These are phyloP conservation scores for Lamproptera curius DNA, from an alignment of 2,888 invertebrate genomes.

Conservation along the genomic window DNA sequence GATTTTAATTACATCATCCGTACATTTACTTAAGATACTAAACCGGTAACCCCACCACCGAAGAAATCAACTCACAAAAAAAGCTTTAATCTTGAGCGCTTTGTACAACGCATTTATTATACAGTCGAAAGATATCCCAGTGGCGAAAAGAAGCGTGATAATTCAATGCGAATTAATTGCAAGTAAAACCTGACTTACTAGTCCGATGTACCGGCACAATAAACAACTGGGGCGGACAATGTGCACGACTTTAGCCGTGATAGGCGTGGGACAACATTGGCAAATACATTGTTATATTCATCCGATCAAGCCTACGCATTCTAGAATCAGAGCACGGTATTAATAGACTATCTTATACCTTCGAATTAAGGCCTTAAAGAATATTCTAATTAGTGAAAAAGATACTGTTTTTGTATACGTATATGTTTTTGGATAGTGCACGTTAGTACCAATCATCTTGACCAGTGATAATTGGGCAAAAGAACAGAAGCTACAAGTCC, in stretches of 20 bases:
- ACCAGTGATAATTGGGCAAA: too few relatives aligned
- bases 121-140: constrained; percentile 10
- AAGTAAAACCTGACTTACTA: constrained; percentile 37
- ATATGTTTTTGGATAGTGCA: too few relatives aligned
- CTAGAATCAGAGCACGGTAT: constrained; percentile 13
- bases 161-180: constrained; percentile 42
- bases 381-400: too few relatives aligned
- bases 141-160: constrained; percentile 22
- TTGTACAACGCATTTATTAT: constrained; percentile 17
- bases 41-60: too few relatives aligned
- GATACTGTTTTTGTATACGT: too few relatives aligned
- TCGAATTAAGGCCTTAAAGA: too few relatives aligned
- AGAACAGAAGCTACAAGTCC: too few relatives aligned
- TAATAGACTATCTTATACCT: too few relatives aligned
- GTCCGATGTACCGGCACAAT: constrained; percentile 19
- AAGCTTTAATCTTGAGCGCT: constrained; percentile 4
- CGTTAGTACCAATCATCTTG: too few relatives aligned
- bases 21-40: too few relatives aligned
- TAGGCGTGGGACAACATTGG: constrained; percentile 17
- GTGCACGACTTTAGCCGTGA: constrained; percentile 16
- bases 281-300: constrained; percentile 15
- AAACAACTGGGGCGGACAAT: constrained; percentile 18
- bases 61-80: too few relatives aligned
- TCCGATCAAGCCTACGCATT: constrained; percentile 10
- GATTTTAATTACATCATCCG: too few relatives aligned